phyloP scores from a whole-genome alignment of 1,140 invertebrate species.

The Lutraria rhynchaena region DNA sequence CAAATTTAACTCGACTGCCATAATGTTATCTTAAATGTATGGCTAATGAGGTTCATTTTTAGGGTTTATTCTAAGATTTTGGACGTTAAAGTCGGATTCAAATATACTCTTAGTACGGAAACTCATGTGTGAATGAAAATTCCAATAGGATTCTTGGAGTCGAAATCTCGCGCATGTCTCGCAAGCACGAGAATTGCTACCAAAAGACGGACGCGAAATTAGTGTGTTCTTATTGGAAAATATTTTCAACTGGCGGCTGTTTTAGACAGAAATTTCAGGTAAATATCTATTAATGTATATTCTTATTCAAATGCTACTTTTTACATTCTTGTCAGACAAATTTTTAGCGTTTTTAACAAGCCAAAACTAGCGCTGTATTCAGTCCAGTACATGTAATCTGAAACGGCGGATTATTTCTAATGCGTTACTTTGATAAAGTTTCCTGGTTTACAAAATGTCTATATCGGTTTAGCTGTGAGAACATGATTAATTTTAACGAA shows the following conservation, averaged over 20 bases:
- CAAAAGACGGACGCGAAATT: conserved; percentile 31
- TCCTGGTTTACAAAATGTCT: too few relatives aligned
- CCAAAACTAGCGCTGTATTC: too few relatives aligned
- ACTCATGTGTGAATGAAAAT: neutral
- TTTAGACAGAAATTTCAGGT: conserved; percentile 43
- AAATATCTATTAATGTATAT: conserved; percentile 1
- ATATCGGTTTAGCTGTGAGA: too few relatives aligned
- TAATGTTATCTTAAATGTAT: neutral
- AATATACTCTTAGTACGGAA: neutral
- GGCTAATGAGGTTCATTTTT: neutral
- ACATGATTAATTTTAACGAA: too few relatives aligned
- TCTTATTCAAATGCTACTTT: too few relatives aligned
- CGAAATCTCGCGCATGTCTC: conserved; percentile 48
- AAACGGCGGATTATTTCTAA: too few relatives aligned
- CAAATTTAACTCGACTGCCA: neutral
- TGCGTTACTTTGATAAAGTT: too few relatives aligned
- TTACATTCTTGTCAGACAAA: too few relatives aligned
- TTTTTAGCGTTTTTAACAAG: too few relatives aligned
- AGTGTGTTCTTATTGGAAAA: conserved; percentile 43
- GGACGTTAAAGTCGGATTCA: neutral
- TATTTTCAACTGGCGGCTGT: conserved; percentile 43
- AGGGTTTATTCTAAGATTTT: neutral
- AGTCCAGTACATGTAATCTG: too few relatives aligned
- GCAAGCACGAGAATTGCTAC: conserved; percentile 12
- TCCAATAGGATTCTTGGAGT: neutral